Evolutionary conservation across 2,888 invertebrate genomes (phyloP).

Genomic region (Rhopalosiphum nymphaeae): DNA sequence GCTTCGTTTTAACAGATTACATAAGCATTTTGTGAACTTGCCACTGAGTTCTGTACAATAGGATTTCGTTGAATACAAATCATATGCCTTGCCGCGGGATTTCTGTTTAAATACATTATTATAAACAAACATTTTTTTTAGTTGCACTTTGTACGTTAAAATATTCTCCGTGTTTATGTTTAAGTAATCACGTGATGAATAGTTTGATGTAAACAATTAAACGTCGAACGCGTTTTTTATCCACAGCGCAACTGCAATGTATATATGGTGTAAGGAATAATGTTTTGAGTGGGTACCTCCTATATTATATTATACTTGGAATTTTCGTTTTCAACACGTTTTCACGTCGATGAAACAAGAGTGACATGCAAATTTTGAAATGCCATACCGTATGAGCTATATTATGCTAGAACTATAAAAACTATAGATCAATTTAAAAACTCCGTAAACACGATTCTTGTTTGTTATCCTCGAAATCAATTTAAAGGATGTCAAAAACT

Average conservation of each 20-base stretch:
- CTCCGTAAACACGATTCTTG: neutral
- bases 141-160: neutral
- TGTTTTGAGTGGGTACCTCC: neutral
- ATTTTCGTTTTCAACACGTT: neutral
- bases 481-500: neutral
- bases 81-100: neutral
- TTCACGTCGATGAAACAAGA: neutral
- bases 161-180: slow-evolving; percentile 10
- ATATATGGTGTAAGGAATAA: neutral
- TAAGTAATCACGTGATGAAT: neutral
- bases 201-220: slow-evolving; percentile 7
- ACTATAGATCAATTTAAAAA: neutral
- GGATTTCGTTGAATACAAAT: slow-evolving; percentile 20
- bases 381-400: neutral
- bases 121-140: slow-evolving; percentile 21
- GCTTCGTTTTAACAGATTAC: slow-evolving; percentile 23
- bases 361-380: neutral
- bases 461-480: neutral
- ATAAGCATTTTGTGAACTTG: neutral
- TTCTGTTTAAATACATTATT: neutral
- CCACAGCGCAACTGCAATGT: neutral
- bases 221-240: neutral
- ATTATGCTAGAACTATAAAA: neutral
- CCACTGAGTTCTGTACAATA: neutral
- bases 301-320: neutral